Conservation (phyloP, 1,140 invertebrate genomes). For the Eriosoma lanigerum region DNA sequence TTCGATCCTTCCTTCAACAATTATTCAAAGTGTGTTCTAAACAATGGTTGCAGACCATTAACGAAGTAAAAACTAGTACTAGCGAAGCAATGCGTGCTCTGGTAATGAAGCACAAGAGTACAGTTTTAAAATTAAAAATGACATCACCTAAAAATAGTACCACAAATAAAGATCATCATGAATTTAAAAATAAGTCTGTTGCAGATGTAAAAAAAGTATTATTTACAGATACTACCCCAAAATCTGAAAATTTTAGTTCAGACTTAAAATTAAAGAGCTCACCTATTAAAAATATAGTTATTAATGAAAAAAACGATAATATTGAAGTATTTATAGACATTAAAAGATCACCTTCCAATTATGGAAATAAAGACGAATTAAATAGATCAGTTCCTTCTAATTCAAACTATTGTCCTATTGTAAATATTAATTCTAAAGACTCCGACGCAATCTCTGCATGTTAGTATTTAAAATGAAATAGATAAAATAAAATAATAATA, state of each 20-base stretch:
- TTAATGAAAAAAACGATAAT: not conserved
- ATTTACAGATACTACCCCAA: constrained; percentile 22
- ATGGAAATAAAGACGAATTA: not conserved
- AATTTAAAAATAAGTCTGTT: constrained; percentile 17
- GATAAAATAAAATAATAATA: too few species aligned
- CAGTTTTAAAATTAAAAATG: constrained; percentile 30
- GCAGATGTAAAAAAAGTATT: constrained; percentile 47
- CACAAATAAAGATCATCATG: not conserved
- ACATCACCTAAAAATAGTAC: not conserved
- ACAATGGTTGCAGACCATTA: constrained; percentile 32
- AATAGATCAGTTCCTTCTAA: constrained; percentile 7
- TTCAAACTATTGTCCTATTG: constrained; percentile 25
- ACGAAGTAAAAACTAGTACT: constrained; percentile 33
- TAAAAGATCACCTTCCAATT: constrained; percentile 12
- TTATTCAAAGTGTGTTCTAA: constrained; percentile 47
- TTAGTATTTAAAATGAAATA: not conserved
- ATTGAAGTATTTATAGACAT: not conserved
- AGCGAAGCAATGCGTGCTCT: constrained; percentile 42
- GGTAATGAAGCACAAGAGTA: constrained; percentile 40
- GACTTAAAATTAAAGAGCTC: constrained; percentile 6
- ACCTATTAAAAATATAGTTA: not conserved
- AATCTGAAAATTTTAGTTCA: constrained; percentile 12
- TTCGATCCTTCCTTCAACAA: constrained; percentile 41
- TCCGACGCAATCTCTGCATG: not conserved
- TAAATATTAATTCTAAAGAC: constrained; percentile 25